Evolutionary conservation across 2,797 vertebrate genomes (phyloP).

Genomic region (Hyperoplus immaculatus): DNA sequence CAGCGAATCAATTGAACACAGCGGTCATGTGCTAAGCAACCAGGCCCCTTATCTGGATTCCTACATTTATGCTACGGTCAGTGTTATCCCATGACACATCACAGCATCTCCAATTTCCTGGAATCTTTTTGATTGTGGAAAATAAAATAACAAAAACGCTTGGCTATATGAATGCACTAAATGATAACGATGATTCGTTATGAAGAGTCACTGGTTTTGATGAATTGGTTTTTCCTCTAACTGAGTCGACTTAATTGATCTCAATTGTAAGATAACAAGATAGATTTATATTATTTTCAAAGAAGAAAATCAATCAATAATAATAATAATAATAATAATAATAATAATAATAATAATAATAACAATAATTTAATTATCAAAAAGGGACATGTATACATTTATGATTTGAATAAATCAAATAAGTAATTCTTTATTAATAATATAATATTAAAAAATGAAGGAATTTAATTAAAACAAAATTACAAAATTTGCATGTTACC

Average conservation of each 20-base stretch:
- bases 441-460: neutral
- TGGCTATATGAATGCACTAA: neutral
- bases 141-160: neutral
- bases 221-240: too few species aligned
- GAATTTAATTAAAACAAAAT: neutral
- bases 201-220: neutral
- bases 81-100: slow-evolving; percentile 56
- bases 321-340: too few species aligned
- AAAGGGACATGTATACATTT: neutral
- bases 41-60: slow-evolving; percentile 25
- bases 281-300: neutral
- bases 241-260: too few species aligned
- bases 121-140: neutral
- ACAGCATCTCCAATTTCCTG: neutral
- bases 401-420: neutral
- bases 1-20: slow-evolving; percentile 53
- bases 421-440: neutral
- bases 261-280: neutral
- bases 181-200: neutral
- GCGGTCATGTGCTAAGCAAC: slow-evolving; percentile 36
- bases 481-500: neutral
- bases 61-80: slow-evolving; percentile 30
- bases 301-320: neutral
- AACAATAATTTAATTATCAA: neutral
- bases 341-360: too few species aligned